Percentiles rank a stretch among this genome's conserved stretches.
These are phyloP conservation scores for Naso thynnoides DNA, from an alignment of 2,797 vertebrate species.

Conservation along the genomic window DNA sequence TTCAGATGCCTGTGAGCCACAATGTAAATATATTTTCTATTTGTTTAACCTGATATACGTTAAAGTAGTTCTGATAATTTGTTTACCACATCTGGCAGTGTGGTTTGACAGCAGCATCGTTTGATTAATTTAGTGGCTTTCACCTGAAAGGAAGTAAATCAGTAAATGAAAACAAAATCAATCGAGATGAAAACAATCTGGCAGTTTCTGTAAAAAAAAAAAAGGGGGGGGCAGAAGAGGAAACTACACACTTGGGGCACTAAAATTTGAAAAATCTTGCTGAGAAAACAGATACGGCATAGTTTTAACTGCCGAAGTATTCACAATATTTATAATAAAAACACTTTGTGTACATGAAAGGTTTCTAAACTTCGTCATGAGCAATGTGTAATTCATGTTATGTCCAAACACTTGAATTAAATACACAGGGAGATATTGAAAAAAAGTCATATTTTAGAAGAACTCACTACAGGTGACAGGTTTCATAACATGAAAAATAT, in stretches of 20 bases:
- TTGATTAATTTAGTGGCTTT: background rate
- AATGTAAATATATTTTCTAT: background rate
- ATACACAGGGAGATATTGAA: constrained; percentile 87
- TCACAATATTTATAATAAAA: background rate
- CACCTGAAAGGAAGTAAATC: background rate
- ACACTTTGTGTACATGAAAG: constrained; percentile 1
- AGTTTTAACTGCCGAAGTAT: background rate
- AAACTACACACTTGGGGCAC: background rate
- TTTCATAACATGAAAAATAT: constrained; percentile 99
- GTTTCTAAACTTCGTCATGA: background rate
- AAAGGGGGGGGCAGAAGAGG: background rate
- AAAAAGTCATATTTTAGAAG: constrained; percentile 98
- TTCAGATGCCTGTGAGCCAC: background rate
- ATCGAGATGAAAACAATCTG: too few relatives aligned
- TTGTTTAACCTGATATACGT: background rate
- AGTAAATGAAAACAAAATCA: constrained; percentile 7
- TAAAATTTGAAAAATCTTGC: too few relatives aligned
- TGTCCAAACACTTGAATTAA: constrained; percentile 53
- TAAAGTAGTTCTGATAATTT: background rate
- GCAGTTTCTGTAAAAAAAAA: background rate
- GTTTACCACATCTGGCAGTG: background rate
- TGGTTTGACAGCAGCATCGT: background rate
- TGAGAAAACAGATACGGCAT: background rate
- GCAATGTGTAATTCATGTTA: constrained; percentile 1
- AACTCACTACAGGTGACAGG: constrained; percentile 98